Evolutionary conservation across 2,888 invertebrate genomes (phyloP).

Genomic region (Hirudinaria manillensis): DNA sequence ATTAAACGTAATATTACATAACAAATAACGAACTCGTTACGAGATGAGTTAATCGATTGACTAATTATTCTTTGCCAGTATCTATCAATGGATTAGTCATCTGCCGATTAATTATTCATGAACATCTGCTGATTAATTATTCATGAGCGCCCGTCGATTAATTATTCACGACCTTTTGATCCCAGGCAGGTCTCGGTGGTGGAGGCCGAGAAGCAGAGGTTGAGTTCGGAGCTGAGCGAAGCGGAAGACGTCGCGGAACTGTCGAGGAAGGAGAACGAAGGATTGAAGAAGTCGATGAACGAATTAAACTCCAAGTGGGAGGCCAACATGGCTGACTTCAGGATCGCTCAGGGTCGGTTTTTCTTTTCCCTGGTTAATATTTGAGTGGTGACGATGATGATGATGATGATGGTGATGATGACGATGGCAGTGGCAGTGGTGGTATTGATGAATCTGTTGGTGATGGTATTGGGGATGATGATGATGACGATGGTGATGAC

Average conservation of each 20-base stretch:
- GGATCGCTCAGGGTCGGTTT: slow-evolving; percentile 16
- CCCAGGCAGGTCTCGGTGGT: slow-evolving; percentile 10
- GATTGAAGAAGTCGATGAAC: slow-evolving; percentile 22
- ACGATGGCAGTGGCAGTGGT: slow-evolving; percentile 19
- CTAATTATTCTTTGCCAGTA: not conserved
- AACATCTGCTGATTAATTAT: no score
- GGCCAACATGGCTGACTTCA: slow-evolving; percentile 21
- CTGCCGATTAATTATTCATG: no score
- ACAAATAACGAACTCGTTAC: no score
- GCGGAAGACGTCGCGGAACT: not conserved
- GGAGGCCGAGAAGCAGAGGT: not conserved
- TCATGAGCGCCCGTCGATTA: no score
- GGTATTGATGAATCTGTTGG: slow-evolving; percentile 13
- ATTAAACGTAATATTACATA: no score
- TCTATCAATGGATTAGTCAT: no score
- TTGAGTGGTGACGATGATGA: slow-evolving; percentile 24
- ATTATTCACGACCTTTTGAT: no score
- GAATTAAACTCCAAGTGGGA: slow-evolving; percentile 28
- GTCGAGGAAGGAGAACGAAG: slow-evolving; percentile 16
- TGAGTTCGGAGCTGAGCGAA: slow-evolving; percentile 1
- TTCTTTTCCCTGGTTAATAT: no score
- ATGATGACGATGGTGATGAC: slow-evolving; percentile 21
- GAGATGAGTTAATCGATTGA: not conserved
- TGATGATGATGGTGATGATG: slow-evolving; percentile 29
- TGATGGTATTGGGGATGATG: slow-evolving; percentile 22